Conservation (phyloP, 2,797 vertebrate species). For the Brotula barbata region DNA sequence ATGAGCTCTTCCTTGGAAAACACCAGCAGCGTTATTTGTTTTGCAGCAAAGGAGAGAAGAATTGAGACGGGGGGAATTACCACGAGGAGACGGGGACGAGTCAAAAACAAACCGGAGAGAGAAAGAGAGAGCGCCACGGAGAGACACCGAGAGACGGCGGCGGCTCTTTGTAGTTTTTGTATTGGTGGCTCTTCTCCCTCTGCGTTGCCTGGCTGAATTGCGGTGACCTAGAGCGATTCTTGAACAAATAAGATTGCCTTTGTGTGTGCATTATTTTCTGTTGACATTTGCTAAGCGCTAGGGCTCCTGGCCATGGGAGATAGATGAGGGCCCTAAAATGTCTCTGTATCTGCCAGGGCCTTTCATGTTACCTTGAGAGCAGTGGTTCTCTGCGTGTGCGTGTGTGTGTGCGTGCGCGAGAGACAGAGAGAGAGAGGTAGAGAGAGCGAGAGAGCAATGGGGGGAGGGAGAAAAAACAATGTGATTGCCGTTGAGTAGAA, state of each 20-base stretch:
- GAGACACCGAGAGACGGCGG: not conserved
- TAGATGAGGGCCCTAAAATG: constrained; percentile 81
- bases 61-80: constrained; percentile 41
- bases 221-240: constrained; percentile 83
- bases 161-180: constrained; percentile 34
- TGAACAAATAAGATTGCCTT: constrained; percentile 86
- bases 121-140: too few species aligned
- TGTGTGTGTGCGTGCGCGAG: too few species aligned
- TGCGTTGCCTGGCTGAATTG: constrained; percentile 72
- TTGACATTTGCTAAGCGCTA: constrained; percentile 85
- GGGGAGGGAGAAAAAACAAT: constrained; percentile 39
- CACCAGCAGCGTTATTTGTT: constrained; percentile 38
- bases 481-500: constrained; percentile 67
- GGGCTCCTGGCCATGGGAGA: constrained; percentile 81
- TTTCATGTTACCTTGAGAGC: constrained; percentile 80
- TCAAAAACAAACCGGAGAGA: constrained; percentile 25
- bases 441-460: constrained; percentile 8
- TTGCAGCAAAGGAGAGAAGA: constrained; percentile 27
- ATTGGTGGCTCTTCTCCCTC: constrained; percentile 51
- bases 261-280: constrained; percentile 85
- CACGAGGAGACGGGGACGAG: constrained; percentile 26
- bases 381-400: constrained; percentile 24
- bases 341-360: constrained; percentile 75
- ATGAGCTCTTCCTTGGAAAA: constrained; percentile 35
- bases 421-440: constrained; percentile 26